A percentile compares a stretch with the other conserved stretches of the same genome.
Conservation (phyloP, 2,113 vertebrate species). For the Micronycteris hirsuta region DNA sequence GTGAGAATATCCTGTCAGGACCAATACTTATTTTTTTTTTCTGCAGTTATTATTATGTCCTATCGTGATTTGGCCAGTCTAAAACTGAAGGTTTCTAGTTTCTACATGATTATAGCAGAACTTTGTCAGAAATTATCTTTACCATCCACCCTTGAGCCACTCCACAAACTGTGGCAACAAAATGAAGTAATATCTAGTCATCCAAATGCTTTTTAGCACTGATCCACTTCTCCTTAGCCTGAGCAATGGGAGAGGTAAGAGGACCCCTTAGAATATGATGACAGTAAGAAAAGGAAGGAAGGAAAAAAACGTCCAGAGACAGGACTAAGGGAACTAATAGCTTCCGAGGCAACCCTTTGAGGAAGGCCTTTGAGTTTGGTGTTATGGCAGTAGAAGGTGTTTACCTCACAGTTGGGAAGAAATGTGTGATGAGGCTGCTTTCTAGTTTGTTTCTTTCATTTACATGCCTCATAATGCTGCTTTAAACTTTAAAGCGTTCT, state of each 20-base stretch:
- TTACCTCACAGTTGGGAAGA: background rate
- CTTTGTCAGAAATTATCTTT: background rate
- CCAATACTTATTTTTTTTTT: background rate
- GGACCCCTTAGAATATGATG: background rate
- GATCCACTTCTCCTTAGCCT: background rate
- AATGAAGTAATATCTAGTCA: background rate
- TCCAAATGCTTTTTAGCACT: background rate
- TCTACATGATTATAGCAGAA: background rate
- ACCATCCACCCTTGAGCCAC: background rate
- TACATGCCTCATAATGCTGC: background rate
- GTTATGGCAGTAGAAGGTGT: background rate
- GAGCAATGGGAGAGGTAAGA: background rate
- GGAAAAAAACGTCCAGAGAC: background rate
- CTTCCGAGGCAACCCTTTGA: background rate
- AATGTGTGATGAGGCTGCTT: background rate
- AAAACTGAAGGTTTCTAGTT: background rate
- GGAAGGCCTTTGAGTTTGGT: background rate
- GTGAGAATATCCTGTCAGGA: background rate
- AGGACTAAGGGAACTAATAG: background rate
- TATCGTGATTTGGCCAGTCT: background rate
- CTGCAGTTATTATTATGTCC: background rate
- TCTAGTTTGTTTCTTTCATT: slow-evolving; percentile 33
- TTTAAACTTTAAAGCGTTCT: slow-evolving; percentile 14
- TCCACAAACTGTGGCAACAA: background rate
- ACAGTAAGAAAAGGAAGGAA: background rate